Conservation (phyloP, 35 echinoderm and acorn worm genomes). For the Ophioderma brevispina region DNA sequence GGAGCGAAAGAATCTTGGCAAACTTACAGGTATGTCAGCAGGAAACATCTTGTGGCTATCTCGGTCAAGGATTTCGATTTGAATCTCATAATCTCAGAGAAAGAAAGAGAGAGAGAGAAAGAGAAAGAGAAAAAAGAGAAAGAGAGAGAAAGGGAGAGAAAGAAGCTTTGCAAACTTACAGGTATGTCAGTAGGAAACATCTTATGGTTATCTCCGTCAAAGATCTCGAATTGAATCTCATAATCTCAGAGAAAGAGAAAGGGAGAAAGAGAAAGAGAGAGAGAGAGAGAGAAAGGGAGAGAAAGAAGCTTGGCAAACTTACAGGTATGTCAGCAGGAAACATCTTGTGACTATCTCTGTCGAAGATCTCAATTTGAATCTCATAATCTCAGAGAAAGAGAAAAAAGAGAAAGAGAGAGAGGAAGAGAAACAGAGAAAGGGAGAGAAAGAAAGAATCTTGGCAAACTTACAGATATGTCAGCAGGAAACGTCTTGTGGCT, state of each 20-base stretch:
- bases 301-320: too few species aligned
- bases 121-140: too few species aligned
- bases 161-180: constrained; percentile 53
- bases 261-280: too few species aligned
- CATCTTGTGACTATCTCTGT: constrained; percentile 90
- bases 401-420: too few species aligned
- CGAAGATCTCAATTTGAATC: constrained; percentile 84
- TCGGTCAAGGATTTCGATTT: constrained; percentile 83
- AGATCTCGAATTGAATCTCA: constrained; percentile 84
- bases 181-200: constrained; percentile 90
- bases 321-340: constrained; percentile 87
- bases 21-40: constrained; percentile 81
- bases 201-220: constrained; percentile 86
- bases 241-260: too few species aligned
- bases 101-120: too few species aligned
- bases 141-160: too few species aligned
- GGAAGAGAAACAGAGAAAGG: too few species aligned
- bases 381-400: too few species aligned
- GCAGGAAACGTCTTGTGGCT: constrained; percentile 90
- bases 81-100: constrained; percentile 92
- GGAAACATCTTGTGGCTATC: constrained; percentile 93
- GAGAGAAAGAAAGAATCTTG: too few species aligned
- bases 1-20: too few species aligned
- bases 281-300: too few species aligned
- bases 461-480: constrained; percentile 72